A percentile compares a stretch with the other conserved stretches of the same genome.
These are phyloP conservation scores for Epinotia brunnichana DNA, from an alignment of 2,888 invertebrate genomes.

Conservation along the genomic window DNA sequence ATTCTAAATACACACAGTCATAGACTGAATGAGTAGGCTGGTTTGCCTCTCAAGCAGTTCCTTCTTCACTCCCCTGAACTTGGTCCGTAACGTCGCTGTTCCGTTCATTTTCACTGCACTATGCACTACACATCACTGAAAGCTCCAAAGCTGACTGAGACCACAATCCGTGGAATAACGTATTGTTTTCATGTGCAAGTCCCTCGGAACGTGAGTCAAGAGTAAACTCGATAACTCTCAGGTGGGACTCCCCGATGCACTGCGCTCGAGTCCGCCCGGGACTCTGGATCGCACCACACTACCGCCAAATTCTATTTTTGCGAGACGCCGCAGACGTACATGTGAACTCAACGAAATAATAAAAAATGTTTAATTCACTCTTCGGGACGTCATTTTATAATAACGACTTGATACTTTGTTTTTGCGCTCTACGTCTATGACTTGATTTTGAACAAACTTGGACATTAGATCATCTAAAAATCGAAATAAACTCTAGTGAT, in stretches of 20 bases:
- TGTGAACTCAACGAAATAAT: slow-evolving; percentile 73
- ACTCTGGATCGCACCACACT: slow-evolving; percentile 74
- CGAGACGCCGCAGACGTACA: slow-evolving; percentile 79
- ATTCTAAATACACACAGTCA: slow-evolving; percentile 88
- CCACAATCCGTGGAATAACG: slow-evolving; percentile 13
- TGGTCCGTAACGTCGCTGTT: slow-evolving; percentile 84
- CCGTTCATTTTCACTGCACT: slow-evolving; percentile 75
- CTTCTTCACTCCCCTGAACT: slow-evolving; percentile 91
- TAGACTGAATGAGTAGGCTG: slow-evolving; percentile 88
- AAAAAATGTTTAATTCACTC: slow-evolving; percentile 61
- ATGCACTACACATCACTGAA: slow-evolving; percentile 48
- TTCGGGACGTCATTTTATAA: slow-evolving; percentile 50
- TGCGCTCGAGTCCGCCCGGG: slow-evolving; percentile 66
- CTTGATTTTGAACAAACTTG: background rate
- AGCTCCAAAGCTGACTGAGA: slow-evolving; percentile 29
- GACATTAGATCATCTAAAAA: background rate
- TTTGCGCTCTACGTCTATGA: background rate
- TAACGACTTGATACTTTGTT: slow-evolving; percentile 12
- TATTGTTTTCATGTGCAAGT: slow-evolving; percentile 18
- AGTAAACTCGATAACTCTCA: slow-evolving; percentile 56
- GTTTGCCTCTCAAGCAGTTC: slow-evolving; percentile 89
- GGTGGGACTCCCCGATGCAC: slow-evolving; percentile 74
- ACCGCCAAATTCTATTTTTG: slow-evolving; percentile 83
- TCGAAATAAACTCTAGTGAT: background rate
- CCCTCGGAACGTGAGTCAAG: slow-evolving; percentile 31